Conservation (phyloP, 2,888 invertebrate genomes). For the Leptodirus hochenwartii region DNA sequence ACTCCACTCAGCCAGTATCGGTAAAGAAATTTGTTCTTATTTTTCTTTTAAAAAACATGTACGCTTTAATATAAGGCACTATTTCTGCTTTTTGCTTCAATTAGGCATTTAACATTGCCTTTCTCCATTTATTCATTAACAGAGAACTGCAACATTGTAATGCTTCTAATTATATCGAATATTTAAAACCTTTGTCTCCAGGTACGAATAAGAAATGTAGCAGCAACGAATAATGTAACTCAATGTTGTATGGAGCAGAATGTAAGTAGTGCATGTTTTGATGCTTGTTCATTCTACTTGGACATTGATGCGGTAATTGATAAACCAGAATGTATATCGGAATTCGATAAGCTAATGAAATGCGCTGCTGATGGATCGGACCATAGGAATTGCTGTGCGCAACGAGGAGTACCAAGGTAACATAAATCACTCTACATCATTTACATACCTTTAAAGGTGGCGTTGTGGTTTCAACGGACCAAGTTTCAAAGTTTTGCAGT, state of each 20-base stretch:
- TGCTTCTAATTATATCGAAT: too few relatives aligned
- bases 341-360: constrained; percentile 71
- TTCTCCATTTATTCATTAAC: too few relatives aligned
- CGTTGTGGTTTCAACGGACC: too few relatives aligned
- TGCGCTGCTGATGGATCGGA: constrained; percentile 71
- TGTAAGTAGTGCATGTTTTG: constrained; percentile 59
- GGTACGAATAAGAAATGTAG: constrained; percentile 39
- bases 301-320: constrained; percentile 71
- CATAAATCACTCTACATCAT: too few relatives aligned
- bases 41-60: constrained; percentile 1
- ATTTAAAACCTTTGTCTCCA: too few relatives aligned
- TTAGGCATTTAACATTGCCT: too few relatives aligned
- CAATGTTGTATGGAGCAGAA: constrained; percentile 68
- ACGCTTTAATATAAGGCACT: too few relatives aligned
- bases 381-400: constrained; percentile 68
- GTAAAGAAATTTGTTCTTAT: constrained; percentile 24
- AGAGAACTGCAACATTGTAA: too few relatives aligned
- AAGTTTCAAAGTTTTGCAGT: too few relatives aligned
- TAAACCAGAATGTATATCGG: constrained; percentile 60
- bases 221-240: constrained; percentile 49
- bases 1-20: constrained; percentile 50
- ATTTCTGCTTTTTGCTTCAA: too few relatives aligned
- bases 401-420: constrained; percentile 60
- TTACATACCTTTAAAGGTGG: too few relatives aligned
- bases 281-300: constrained; percentile 67